phyloP scores from a whole-genome alignment of 2,888 invertebrate species.

The Galeruca laticollis region DNA sequence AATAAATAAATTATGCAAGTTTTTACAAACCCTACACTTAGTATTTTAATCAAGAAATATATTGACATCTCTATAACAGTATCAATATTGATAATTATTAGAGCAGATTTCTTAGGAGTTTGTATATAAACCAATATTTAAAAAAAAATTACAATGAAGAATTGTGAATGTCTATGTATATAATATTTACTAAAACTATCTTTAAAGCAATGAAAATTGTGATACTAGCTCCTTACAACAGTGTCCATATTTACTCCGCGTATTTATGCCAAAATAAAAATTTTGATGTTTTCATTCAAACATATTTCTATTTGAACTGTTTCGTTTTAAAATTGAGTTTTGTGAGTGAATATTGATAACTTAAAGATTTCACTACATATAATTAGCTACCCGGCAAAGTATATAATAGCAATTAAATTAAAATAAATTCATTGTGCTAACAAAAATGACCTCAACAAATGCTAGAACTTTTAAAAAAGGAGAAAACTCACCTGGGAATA shows the following conservation, averaged over 20 bases:
- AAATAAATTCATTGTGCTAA: neutral
- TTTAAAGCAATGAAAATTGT: constrained; percentile 7
- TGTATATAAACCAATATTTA: neutral
- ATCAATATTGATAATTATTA: constrained; percentile 2
- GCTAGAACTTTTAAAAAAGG: neutral
- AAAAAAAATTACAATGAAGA: neutral
- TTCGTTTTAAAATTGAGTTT: neutral
- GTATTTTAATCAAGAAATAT: neutral
- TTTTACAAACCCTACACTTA: neutral
- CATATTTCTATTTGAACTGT: neutral
- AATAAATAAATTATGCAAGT: neutral
- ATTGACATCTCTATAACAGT: neutral
- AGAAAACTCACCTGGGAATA: constrained; percentile 69
- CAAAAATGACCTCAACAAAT: neutral
- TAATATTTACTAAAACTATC: neutral
- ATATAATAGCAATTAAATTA: neutral
- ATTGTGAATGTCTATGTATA: neutral
- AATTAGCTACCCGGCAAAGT: constrained; percentile 7
- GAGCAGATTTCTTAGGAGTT: neutral
- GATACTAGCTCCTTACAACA: constrained; percentile 11
- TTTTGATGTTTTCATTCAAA: neutral
- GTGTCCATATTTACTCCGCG: constrained; percentile 27
- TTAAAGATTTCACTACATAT: neutral
- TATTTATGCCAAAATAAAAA: constrained; percentile 28
- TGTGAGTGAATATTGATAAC: neutral